phyloP scores from a whole-genome alignment of 2,888 invertebrate genomes.

The Drosophila kuntzei region DNA sequence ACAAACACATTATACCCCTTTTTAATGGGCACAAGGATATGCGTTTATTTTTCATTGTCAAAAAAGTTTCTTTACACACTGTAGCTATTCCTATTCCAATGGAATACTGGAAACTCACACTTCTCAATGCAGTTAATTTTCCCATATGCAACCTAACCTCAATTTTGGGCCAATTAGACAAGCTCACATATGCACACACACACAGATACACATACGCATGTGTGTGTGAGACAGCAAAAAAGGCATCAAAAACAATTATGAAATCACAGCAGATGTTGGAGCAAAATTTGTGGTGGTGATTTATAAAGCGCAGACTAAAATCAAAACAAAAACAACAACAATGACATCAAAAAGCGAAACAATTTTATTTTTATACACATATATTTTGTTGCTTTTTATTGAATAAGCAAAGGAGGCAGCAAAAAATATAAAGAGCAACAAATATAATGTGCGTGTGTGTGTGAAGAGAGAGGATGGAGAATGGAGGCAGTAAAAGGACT shows the following conservation, averaged over 20 bases:
- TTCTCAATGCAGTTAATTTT: neutral
- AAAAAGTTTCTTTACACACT: neutral
- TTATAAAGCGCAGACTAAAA: conserved; percentile 70
- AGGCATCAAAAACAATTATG: conserved; percentile 73
- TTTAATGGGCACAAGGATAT: too few relatives aligned
- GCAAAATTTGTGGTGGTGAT: conserved; percentile 77
- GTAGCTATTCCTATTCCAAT: neutral
- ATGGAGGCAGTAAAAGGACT: conserved; percentile 75
- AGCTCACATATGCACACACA: conserved; percentile 32
- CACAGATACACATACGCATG: conserved; percentile 26
- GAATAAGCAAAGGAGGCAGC: conserved; percentile 44
- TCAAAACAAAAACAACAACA: conserved; percentile 34
- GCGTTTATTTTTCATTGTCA: neutral
- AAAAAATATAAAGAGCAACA: conserved; percentile 20
- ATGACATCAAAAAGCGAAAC: conserved; percentile 56
- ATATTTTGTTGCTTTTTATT: conserved; percentile 26
- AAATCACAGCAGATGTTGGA: conserved; percentile 81
- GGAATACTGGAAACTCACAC: neutral
- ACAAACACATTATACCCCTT: too few relatives aligned
- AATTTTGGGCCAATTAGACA: conserved; percentile 18
- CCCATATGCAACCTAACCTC: conserved; percentile 13
- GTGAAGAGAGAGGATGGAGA: conserved; percentile 64
- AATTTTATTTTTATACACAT: conserved; percentile 31
- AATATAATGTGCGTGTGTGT: conserved; percentile 19
- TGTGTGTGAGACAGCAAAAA: conserved; percentile 43